These are phyloP conservation scores for Caenorhabditis panamensis DNA, from an alignment of 2,888 invertebrate genomes.

Conservation along the genomic window DNA sequence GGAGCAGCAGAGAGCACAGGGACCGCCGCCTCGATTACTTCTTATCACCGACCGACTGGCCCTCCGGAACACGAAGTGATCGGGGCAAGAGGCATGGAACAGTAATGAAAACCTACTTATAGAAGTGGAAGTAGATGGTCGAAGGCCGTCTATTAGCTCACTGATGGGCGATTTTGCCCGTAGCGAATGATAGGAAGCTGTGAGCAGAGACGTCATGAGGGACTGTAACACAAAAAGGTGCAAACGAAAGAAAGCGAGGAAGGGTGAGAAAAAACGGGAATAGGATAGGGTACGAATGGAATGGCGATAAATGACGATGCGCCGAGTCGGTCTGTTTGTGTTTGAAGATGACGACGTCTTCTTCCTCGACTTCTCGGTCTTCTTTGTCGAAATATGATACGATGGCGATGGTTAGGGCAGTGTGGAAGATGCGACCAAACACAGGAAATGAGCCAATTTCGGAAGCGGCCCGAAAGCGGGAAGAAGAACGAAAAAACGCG, in stretches of 20 bases:
- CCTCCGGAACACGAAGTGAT: background rate
- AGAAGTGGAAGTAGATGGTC: conserved; percentile 46
- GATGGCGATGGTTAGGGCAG: conserved; percentile 30
- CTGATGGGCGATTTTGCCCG: conserved; percentile 51
- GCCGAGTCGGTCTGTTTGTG: conserved; percentile 37
- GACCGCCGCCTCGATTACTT: conserved; percentile 32
- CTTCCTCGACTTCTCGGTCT: conserved; percentile 26
- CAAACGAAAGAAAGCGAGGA: background rate
- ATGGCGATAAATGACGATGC: conserved; percentile 26
- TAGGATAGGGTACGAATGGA: background rate
- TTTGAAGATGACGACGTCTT: conserved; percentile 41
- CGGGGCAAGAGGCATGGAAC: background rate
- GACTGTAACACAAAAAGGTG: background rate
- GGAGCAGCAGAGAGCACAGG: conserved; percentile 31
- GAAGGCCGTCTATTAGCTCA: conserved; percentile 30
- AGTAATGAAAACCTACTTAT: conserved; percentile 25
- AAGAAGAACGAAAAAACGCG: conserved; percentile 1
- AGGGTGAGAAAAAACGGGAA: conserved; percentile 25
- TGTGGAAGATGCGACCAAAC: conserved; percentile 25
- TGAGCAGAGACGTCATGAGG: conserved; percentile 56
- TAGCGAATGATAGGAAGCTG: conserved; percentile 57
- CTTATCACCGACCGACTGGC: conserved; percentile 12
- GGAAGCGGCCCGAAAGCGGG: background rate
- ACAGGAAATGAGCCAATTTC: conserved; percentile 56
- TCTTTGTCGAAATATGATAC: conserved; percentile 49